These are phyloP conservation scores for Trichosurus vulpecula DNA, from an alignment of 2,797 vertebrate species.

Conservation along the genomic window DNA sequence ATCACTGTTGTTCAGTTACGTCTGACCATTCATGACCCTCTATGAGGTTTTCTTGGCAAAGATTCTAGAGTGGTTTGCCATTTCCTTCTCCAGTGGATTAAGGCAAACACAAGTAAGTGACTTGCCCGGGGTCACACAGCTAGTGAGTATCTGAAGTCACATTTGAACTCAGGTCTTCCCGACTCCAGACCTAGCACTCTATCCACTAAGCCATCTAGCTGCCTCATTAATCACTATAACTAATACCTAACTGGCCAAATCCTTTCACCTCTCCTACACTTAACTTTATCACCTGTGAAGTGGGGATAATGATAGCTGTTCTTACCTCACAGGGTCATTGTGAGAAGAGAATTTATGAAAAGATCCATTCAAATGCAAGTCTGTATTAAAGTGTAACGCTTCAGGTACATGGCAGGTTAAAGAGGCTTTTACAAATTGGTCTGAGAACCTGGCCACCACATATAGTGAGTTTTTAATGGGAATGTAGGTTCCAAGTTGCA, in stretches of 20 bases:
- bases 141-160: not conserved
- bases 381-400: not conserved
- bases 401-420: not conserved
- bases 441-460: not conserved
- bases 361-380: not conserved
- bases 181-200: not conserved
- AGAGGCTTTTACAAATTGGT: not conserved
- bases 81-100: not conserved
- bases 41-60: not conserved
- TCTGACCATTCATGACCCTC: not conserved
- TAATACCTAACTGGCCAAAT: not conserved
- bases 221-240: not conserved
- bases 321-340: not conserved
- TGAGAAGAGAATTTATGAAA: not conserved
- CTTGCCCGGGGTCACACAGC: not conserved
- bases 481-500: not conserved
- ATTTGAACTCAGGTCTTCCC: not conserved
- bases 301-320: not conserved
- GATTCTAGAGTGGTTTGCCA: not conserved
- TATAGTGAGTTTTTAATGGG: not conserved
- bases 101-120: not conserved
- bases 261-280: not conserved
- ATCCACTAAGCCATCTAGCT: not conserved
- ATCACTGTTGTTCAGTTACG: not conserved
- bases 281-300: not conserved